Evolutionary conservation across 1,140 invertebrate species (phyloP).

Genomic region (Cherax destructor): DNA sequence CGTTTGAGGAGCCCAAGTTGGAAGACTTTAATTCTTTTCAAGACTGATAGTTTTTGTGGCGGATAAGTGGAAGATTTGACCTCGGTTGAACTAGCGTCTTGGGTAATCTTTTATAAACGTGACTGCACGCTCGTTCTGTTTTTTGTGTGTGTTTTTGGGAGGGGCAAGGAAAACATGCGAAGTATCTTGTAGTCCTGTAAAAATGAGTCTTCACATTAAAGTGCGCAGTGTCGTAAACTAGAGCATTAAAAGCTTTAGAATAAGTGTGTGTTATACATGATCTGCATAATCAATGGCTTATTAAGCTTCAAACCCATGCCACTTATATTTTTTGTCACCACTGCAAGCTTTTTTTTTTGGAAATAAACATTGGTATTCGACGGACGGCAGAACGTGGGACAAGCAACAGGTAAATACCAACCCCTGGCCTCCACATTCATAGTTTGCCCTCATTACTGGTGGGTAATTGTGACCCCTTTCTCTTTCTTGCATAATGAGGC

Average conservation of each 20-base stretch:
- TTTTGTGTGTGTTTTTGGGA: neutral
- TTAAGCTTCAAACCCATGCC: no score
- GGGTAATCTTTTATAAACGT: neutral
- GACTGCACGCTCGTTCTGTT: neutral
- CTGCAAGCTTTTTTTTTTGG: no score
- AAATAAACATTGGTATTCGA: no score
- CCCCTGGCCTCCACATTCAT: slow-evolving; percentile 1
- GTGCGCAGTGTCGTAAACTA: neutral
- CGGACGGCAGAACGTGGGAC: no score
- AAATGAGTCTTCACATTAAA: neutral
- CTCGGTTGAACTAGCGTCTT: neutral
- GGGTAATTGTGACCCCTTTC: neutral
- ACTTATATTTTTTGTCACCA: no score
- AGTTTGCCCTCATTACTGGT: slow-evolving; percentile 13
- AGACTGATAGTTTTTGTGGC: neutral
- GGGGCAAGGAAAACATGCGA: neutral
- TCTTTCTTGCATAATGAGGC: neutral
- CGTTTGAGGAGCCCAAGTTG: neutral
- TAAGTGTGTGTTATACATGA: neutral
- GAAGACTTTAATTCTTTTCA: neutral
- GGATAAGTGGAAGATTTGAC: neutral
- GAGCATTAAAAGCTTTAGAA: neutral
- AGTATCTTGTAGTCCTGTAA: neutral
- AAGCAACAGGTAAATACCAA: neutral
- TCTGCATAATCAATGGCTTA: no score